Conservation (phyloP, 2,797 vertebrate species). For the Neosilurus mollespiculum region DNA sequence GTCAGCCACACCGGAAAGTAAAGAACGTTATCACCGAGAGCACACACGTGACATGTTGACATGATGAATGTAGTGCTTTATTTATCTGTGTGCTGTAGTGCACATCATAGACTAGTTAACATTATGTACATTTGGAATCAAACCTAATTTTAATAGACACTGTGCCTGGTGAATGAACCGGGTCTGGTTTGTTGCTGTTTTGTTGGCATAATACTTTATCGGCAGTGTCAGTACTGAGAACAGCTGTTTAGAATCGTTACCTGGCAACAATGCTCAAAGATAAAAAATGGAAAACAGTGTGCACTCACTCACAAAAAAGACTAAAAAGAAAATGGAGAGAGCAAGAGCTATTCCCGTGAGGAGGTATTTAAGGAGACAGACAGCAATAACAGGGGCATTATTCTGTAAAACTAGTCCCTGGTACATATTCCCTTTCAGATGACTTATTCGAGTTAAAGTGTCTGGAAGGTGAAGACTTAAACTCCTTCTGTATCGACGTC, state of each 20-base stretch:
- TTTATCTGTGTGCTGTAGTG: background rate
- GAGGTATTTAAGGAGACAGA: slow-evolving; percentile 6
- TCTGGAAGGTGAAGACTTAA: background rate
- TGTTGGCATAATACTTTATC: slow-evolving; percentile 22
- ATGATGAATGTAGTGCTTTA: slow-evolving; percentile 6
- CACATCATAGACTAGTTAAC: slow-evolving; percentile 4
- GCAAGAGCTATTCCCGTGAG: background rate
- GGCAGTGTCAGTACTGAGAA: background rate
- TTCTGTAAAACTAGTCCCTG: background rate
- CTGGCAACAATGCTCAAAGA: slow-evolving; percentile 21
- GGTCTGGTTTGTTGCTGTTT: slow-evolving; percentile 17
- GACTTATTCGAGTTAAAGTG: background rate
- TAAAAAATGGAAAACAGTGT: slow-evolving; percentile 3
- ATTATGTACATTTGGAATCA: background rate
- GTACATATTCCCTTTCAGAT: background rate
- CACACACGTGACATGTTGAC: background rate
- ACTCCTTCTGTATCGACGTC: background rate
- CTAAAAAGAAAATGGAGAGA: slow-evolving; percentile 1
- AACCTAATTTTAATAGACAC: background rate
- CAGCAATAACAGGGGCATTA: slow-evolving; percentile 3
- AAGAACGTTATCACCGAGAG: background rate
- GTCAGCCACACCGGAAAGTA: background rate
- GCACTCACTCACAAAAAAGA: background rate
- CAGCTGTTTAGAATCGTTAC: slow-evolving; percentile 33
- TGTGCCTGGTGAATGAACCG: slow-evolving; percentile 1